Conservation (phyloP, 2,113 vertebrate genomes). For the Phyllostomus discolor region DNA sequence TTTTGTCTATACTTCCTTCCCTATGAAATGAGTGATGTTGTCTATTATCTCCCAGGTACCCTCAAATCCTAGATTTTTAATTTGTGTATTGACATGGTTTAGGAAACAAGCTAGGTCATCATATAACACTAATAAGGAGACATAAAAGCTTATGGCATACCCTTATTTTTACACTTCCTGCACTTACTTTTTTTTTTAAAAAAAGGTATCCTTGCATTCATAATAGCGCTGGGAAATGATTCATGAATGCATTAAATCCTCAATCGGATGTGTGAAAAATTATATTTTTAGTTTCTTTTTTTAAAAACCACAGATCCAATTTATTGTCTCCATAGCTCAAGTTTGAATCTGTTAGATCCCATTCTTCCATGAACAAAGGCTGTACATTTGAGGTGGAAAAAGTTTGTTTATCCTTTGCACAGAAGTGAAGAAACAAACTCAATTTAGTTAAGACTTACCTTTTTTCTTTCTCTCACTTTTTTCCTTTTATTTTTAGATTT, state of each 20-base stretch:
- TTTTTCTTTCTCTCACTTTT: background rate
- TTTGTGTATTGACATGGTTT: background rate
- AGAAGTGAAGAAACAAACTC: background rate
- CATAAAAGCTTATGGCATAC: background rate
- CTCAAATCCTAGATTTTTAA: background rate
- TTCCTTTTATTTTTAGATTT: too few species aligned
- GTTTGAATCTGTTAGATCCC: background rate
- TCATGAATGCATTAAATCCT: background rate
- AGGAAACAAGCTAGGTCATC: background rate
- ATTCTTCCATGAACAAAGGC: background rate
- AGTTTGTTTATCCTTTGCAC: background rate
- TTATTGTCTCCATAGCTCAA: background rate
- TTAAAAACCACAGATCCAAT: background rate
- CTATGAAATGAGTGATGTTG: background rate
- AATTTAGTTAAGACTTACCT: background rate
- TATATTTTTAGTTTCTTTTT: background rate
- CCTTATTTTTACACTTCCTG: slow-evolving; percentile 33
- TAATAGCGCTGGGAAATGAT: slow-evolving; percentile 13
- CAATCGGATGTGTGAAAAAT: background rate
- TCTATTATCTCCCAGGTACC: background rate
- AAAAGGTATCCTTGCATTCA: slow-evolving; percentile 14
- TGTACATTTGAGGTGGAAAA: background rate
- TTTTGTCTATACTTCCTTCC: background rate
- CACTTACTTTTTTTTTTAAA: background rate
- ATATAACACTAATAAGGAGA: background rate